A percentile compares a stretch with the other conserved stretches of the same genome.
Evolutionary conservation across 2,888 invertebrate genomes (phyloP).

Genomic region (Molanna angustata): DNA sequence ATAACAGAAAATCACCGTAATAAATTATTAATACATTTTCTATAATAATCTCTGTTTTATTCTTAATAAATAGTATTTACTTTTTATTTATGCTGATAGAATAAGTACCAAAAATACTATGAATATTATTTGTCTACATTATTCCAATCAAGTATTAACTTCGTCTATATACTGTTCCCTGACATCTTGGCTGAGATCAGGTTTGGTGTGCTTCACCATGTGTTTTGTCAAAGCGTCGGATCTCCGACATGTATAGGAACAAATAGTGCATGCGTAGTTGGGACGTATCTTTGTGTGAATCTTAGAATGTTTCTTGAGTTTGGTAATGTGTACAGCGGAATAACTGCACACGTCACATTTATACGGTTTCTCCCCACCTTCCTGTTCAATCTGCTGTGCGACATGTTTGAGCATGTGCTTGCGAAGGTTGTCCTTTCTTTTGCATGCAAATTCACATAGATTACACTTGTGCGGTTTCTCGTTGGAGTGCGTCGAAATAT

Average conservation of each 20-base stretch:
- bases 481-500: neutral
- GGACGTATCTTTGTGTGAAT: neutral
- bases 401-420: neutral
- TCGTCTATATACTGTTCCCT: no score
- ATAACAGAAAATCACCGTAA: no score
- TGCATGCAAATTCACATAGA: neutral
- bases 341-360: neutral
- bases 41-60: no score
- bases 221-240: neutral
- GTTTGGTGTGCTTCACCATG: neutral
- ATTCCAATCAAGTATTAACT: no score
- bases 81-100: no score
- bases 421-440: neutral
- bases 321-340: neutral
- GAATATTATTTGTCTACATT: no score
- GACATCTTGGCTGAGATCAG: no score
- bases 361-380: neutral
- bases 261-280: neutral
- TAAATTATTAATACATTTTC: no score
- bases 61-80: no score
- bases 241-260: neutral
- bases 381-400: neutral
- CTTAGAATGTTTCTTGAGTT: neutral
- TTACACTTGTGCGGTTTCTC: neutral
- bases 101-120: no score